Base-by-base conservation (phyloP, 2,888 invertebrate species). In the Rhagonycha lutea region DNA sequence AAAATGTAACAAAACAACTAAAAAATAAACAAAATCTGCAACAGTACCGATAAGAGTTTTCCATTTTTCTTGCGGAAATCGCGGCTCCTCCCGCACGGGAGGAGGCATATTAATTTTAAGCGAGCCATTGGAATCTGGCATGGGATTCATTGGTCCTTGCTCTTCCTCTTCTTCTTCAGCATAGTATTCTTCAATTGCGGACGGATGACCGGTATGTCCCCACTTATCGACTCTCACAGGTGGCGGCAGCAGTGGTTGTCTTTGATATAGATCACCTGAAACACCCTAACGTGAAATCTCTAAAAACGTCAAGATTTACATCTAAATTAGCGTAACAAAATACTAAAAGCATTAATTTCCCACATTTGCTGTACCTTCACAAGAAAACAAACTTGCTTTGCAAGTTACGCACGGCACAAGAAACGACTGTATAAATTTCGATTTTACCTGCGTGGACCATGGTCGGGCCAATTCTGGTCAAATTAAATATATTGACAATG, bases 51-150 rank as follows among this genome's bases (percentile, higher is more conserved):
- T 85, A 80, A 92, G 88, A 18, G 95, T 95, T 91, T 96, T 96
- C 91, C 94, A 94, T 87, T 94, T 93, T 88, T 96, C 95, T 86
- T 94, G 95, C 60, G 95, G 95, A 88, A 93, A 95, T 83, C 94
- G 90, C 23, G 92, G 92, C 85, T 95, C 94, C 84, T 95, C 95
- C 82, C 94, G 89, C 71, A 91, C 90, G 68, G 94, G 91, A 77
- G 92, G 90, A 18, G 94, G 92, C 81, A 92, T 89, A 82, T 91
- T 91, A 83, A 93, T 90, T 84, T 91, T 90, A 77, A 92, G 89
- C 80, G 91, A 89, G 67, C 91, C 91, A 86, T 88, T 79, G 84
- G 88, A 81, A 84, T 88, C 79, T 82, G 84, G 82, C 23, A 81
- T 65, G 8, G 18, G 81, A 75, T 86, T 86, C 83, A 83, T 75